A percentile compares a stretch with the other conserved stretches of the same genome.
Conservation (phyloP, 2,797 vertebrate genomes). For the Lophotriccus pileatus region DNA sequence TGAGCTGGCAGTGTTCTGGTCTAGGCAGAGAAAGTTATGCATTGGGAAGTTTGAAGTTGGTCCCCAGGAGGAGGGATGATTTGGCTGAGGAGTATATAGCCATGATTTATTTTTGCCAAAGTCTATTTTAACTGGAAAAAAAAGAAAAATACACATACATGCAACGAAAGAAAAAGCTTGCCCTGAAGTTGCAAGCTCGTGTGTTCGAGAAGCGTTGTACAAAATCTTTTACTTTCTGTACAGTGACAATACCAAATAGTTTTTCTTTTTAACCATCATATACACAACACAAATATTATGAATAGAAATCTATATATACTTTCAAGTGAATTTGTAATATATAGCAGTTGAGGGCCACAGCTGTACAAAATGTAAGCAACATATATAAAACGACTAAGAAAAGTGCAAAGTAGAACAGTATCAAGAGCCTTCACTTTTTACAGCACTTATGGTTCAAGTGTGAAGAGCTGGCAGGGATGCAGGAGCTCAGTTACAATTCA, state of each 20-base stretch:
- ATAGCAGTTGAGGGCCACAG: constrained; percentile 71
- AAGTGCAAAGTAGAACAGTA: constrained; percentile 81
- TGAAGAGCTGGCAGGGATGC: constrained; percentile 53
- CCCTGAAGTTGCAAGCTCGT: constrained; percentile 16
- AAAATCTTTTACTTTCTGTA: constrained; percentile 72
- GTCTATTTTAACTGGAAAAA: constrained; percentile 16
- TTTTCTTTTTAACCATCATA: constrained; percentile 73
- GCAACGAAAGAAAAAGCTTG: constrained; percentile 35
- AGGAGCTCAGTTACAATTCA: constrained; percentile 43
- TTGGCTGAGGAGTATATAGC: not conserved
- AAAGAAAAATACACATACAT: constrained; percentile 40
- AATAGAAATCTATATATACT: constrained; percentile 80
- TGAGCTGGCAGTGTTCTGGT: constrained; percentile 64
- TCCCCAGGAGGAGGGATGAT: constrained; percentile 1
- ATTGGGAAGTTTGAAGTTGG: not conserved
- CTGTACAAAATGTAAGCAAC: constrained; percentile 79
- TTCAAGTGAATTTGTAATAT: constrained; percentile 67
- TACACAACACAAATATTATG: constrained; percentile 77
- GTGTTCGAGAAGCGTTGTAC: constrained; percentile 45
- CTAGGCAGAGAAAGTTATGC: not conserved
- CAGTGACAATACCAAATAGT: constrained; percentile 68
- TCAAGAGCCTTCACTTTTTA: constrained; percentile 69
- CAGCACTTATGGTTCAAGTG: constrained; percentile 71
- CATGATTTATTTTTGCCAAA: constrained; percentile 32
- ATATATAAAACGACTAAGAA: constrained; percentile 71